phyloP scores from a whole-genome alignment of 2,888 invertebrate genomes.

The Mongoloraphidia duomilia region DNA sequence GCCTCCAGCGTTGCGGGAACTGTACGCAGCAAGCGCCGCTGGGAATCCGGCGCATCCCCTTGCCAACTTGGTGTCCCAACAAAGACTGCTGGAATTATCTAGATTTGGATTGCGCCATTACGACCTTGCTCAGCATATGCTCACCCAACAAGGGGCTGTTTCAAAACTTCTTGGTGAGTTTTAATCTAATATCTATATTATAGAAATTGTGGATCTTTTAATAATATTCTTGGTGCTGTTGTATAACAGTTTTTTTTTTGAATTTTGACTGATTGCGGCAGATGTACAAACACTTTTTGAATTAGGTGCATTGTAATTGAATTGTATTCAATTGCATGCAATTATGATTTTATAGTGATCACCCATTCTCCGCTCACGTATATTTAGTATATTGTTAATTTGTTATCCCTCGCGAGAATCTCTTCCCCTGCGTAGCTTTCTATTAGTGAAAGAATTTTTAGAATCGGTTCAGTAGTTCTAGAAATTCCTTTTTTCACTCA shows the following conservation, averaged over 20 bases:
- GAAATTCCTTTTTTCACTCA: too few species aligned
- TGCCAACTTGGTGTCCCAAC: slow-evolving; percentile 59
- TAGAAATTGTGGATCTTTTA: too few species aligned
- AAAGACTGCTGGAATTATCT: slow-evolving; percentile 66
- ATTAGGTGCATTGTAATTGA: too few species aligned
- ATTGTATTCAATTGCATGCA: too few species aligned
- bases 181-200: not conserved
- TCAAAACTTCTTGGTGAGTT: slow-evolving; percentile 78
- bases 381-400: too few species aligned
- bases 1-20: slow-evolving; percentile 29
- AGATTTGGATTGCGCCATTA: slow-evolving; percentile 73
- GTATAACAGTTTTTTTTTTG: not conserved
- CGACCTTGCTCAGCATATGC: slow-evolving; percentile 80
- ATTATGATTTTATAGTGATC: too few species aligned
- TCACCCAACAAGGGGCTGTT: slow-evolving; percentile 83
- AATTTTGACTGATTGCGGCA: not conserved
- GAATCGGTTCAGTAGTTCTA: too few species aligned
- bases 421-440: too few species aligned
- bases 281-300: not conserved
- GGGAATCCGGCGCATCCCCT: slow-evolving; percentile 41
- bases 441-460: too few species aligned
- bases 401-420: too few species aligned
- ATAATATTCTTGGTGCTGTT: too few species aligned
- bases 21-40: slow-evolving; percentile 24
- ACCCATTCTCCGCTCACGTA: too few species aligned